phyloP scores from a whole-genome alignment of 2,888 invertebrate species.

The Drosophila paramelanica region DNA sequence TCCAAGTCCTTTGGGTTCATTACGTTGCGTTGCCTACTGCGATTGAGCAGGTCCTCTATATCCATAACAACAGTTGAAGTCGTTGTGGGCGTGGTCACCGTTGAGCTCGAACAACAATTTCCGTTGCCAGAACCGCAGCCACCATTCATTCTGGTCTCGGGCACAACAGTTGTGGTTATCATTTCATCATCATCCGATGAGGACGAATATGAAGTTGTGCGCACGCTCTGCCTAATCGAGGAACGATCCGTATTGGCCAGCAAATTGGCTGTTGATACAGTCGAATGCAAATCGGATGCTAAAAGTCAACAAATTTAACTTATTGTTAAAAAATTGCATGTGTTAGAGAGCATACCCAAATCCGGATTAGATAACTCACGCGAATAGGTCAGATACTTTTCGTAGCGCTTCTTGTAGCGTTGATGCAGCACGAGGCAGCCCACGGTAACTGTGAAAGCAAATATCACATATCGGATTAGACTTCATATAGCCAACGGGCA shows the following conservation, averaged over 20 bases:
- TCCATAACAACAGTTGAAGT: conserved; percentile 86
- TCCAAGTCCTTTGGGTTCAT: conserved; percentile 48
- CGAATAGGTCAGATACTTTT: conserved; percentile 88
- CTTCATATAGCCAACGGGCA: rapidly evolving
- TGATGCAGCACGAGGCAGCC: conserved; percentile 93
- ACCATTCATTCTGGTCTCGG: conserved; percentile 28
- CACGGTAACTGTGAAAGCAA: conserved; percentile 88
- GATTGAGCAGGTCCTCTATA: conserved; percentile 88
- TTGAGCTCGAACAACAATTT: conserved; percentile 80
- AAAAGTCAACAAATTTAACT: background rate
- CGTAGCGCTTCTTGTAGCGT: conserved; percentile 90
- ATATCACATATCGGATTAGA: background rate
- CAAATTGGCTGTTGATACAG: conserved; percentile 83
- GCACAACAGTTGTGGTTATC: conserved; percentile 61
- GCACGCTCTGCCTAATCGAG: conserved; percentile 65
- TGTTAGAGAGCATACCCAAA: conserved; percentile 70
- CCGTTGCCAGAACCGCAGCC: conserved; percentile 78
- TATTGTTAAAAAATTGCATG: background rate
- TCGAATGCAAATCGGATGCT: conserved; percentile 78
- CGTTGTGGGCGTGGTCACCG: conserved; percentile 71
- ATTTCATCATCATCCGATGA: conserved; percentile 83
- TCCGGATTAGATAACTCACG: conserved; percentile 87
- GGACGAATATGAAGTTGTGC: conserved; percentile 82
- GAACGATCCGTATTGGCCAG: conserved; percentile 71
- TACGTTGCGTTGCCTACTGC: conserved; percentile 58